Base-by-base conservation (phyloP, 2,113 vertebrate species). In the Gnathochromis pfefferi region DNA sequence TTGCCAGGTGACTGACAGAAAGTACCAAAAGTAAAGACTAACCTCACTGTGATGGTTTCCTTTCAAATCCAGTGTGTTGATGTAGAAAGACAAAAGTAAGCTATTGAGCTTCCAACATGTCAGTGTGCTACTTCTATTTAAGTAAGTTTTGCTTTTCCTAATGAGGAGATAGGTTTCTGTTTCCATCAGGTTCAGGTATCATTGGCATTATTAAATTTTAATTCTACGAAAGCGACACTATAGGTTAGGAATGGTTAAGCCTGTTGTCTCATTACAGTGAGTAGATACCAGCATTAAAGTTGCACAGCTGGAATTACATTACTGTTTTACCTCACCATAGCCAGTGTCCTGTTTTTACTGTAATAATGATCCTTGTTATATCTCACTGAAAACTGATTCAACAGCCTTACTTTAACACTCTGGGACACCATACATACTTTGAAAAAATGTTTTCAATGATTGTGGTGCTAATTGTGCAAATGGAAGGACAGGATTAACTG, bases 161-260 rank as follows among this genome's bases (percentile, higher is more conserved):
- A 49, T 1, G 16, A 86, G 28, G 12, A 26, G 31, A 14, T 13
- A 28, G 51, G 81, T 75, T 57, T 87, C 42, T 9, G 35, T 82
- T 51, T 80, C 35, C 31, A 80, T 7, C 68, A 7, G 33, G 33
- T 19, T 49, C 68, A 54, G 80, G 78, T 84, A 65, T 79, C 65
- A 4, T 42, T 86, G 81, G 7, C 58, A 13, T 81, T 33, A 90
- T 94, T 58, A 92, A 88, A 47, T 85, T 87, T 92, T 92, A 58
- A 94, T 92, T 81, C 12, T 13, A n/a, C 1, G 70, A 85, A 87
- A 82, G 40, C 2, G n/a, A 92, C 60, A 51, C 91, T 28, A 33
- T 16, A 5, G 21, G n/a, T 16, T 28, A 28, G 70, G 79, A 87
- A 87, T 70, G 42, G 79, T 68, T 2, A 84, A 85, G 35, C 78